These are phyloP conservation scores for Pseudorasbora parva DNA, from an alignment of 2,113 vertebrate species.

Conservation along the genomic window DNA sequence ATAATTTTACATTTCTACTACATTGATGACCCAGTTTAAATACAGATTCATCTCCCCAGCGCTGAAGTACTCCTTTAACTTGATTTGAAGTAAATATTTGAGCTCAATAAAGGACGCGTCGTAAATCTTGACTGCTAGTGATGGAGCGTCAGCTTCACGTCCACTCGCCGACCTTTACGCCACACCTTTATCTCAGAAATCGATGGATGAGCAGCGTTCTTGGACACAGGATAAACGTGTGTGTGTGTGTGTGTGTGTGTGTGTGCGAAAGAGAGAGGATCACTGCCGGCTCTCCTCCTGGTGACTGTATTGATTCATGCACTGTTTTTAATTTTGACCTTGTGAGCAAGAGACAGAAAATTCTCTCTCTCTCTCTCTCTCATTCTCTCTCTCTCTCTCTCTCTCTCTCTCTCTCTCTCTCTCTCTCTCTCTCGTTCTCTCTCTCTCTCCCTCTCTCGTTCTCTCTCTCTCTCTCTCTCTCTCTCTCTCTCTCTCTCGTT, in stretches of 20 bases:
- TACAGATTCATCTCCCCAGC: no score
- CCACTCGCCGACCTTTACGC: no score
- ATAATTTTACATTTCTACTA: no score
- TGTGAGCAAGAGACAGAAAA: slow-evolving; percentile 37
- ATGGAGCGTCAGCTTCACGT: neutral
- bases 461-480: neutral
- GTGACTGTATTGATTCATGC: slow-evolving; percentile 50
- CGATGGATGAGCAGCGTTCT: neutral
- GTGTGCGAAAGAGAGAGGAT: no score
- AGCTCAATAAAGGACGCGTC: neutral
- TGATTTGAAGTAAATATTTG: neutral
- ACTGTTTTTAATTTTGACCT: slow-evolving; percentile 53
- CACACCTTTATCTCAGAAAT: neutral
- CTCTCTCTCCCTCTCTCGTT: no score
- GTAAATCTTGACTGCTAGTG: neutral
- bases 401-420: no score
- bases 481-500: neutral
- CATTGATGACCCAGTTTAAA: no score
- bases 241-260: no score
- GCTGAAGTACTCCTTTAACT: no score
- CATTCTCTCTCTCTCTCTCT: no score
- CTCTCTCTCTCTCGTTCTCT: no score
- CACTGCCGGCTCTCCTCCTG: slow-evolving; percentile 20
- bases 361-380: neutral
- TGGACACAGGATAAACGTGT: neutral